Conservation (phyloP, 2,888 invertebrate genomes). For the Cecidostiba fungosa region DNA sequence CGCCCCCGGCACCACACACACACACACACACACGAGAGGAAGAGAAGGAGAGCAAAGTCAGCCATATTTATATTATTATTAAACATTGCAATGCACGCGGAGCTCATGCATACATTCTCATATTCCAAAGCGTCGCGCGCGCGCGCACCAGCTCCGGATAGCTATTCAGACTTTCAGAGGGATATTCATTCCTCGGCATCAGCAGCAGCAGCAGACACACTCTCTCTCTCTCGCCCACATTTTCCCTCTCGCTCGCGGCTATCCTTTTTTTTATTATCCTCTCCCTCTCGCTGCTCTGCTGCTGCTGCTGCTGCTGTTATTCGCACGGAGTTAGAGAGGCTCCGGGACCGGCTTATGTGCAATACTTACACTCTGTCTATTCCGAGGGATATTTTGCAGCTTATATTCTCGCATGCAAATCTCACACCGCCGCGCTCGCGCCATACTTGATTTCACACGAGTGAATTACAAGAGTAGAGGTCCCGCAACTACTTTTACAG, state of each 20-base stretch:
- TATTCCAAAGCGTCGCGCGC: slow-evolving; percentile 66
- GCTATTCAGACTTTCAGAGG: slow-evolving; percentile 66
- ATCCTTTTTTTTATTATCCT: slow-evolving; percentile 62
- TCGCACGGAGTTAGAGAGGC: slow-evolving; percentile 26
- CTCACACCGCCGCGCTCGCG: slow-evolving; percentile 69
- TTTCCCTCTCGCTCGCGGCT: slow-evolving; percentile 9
- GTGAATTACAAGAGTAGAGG: slow-evolving; percentile 67
- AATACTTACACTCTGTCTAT: slow-evolving; percentile 74
- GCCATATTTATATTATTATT: slow-evolving; percentile 75
- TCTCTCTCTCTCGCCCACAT: slow-evolving; percentile 35
- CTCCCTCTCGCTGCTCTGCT: slow-evolving; percentile 3
- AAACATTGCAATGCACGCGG: slow-evolving; percentile 71
- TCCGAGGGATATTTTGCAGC: slow-evolving; percentile 75
- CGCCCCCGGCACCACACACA: slow-evolving; percentile 63
- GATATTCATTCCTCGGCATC: slow-evolving; percentile 61
- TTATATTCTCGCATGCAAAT: slow-evolving; percentile 78
- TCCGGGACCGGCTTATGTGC: slow-evolving; percentile 70
- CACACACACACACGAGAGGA: background rate
- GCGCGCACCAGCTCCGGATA: slow-evolving; percentile 14
- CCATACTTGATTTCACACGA: slow-evolving; percentile 77
- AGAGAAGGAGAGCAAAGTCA: slow-evolving; percentile 37
- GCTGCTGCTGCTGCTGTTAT: slow-evolving; percentile 18
- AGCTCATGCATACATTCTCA: slow-evolving; percentile 73
- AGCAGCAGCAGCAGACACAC: slow-evolving; percentile 29
- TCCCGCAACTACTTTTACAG: slow-evolving; percentile 60